Percentiles rank a stretch among this genome's conserved stretches.
Evolutionary conservation across 2,113 vertebrate species (phyloP).

Genomic region (Symphodus melops): DNA sequence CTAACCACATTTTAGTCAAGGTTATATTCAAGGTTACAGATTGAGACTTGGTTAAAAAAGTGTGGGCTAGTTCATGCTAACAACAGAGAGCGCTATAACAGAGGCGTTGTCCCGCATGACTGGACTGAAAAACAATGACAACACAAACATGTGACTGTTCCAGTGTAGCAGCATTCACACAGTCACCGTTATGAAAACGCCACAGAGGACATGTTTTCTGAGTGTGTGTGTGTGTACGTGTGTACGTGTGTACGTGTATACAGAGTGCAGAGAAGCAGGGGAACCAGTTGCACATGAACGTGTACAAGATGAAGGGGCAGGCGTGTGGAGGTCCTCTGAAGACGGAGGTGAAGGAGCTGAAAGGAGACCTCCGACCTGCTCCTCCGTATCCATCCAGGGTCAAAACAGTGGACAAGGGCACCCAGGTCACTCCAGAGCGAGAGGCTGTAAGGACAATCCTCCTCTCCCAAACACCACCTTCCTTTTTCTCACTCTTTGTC

Average conservation of each 20-base stretch:
- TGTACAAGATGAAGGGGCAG: slow-evolving; percentile 85
- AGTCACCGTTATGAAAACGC: neutral
- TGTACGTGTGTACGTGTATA: too few species aligned
- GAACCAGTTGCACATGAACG: slow-evolving; percentile 93
- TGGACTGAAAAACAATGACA: neutral
- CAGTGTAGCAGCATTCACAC: neutral
- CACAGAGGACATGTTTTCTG: neutral
- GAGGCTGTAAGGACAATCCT: slow-evolving; percentile 77
- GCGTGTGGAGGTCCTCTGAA: slow-evolving; percentile 73
- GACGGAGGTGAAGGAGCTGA: slow-evolving; percentile 78
- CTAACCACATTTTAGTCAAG: too few species aligned
- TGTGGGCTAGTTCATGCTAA: too few species aligned
- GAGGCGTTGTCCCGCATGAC: neutral
- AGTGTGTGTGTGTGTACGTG: neutral
- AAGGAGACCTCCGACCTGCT: slow-evolving; percentile 86
- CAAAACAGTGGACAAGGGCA: slow-evolving; percentile 86
- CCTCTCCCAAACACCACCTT: neutral
- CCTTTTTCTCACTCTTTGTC: neutral
- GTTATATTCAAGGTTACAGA: too few species aligned
- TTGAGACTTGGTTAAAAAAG: too few species aligned
- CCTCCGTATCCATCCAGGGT: slow-evolving; percentile 82
- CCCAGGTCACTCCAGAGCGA: slow-evolving; percentile 83
- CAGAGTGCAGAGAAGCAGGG: slow-evolving; percentile 94
- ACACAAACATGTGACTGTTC: slow-evolving; percentile 1
- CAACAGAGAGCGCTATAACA: too few species aligned